These are phyloP conservation scores for Pseudomyrmex pallidus DNA, from an alignment of 1,140 invertebrate genomes.

Conservation along the genomic window DNA sequence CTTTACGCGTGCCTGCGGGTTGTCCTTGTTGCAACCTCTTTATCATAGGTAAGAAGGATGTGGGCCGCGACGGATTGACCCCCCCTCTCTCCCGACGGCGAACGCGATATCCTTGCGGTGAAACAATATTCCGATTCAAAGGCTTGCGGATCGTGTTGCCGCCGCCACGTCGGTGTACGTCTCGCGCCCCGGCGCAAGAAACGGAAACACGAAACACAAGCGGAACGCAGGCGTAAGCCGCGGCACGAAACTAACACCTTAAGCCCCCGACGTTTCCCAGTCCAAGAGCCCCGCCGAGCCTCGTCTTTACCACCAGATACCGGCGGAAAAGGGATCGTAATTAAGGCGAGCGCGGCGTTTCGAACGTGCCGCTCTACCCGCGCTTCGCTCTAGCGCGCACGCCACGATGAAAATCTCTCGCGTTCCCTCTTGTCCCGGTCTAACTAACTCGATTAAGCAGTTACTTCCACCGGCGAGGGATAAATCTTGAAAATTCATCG, in stretches of 20 bases:
- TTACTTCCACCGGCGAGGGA: conserved; percentile 49
- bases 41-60: conserved; percentile 10
- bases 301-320: conserved; percentile 66
- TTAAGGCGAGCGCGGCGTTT: conserved; percentile 55
- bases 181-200: conserved; percentile 49
- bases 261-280: conserved; percentile 55
- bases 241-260: conserved; percentile 63
- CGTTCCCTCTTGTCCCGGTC: conserved; percentile 14
- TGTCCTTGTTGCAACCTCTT: not conserved
- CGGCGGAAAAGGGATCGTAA: conserved; percentile 66
- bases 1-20: no score
- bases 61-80: not conserved
- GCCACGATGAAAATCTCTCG: conserved; percentile 65
- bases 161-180: conserved; percentile 4
- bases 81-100: not conserved
- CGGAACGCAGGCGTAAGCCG: conserved; percentile 27
- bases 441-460: conserved; percentile 70
- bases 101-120: conserved; percentile 60
- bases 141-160: conserved; percentile 51
- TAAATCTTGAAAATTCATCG: conserved; percentile 72
- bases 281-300: conserved; percentile 50
- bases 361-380: conserved; percentile 51
- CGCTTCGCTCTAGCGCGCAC: not conserved
- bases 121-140: conserved; percentile 66
- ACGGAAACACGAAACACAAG: conserved; percentile 50